These are phyloP conservation scores for Limosa lapponica DNA, from an alignment of 2,797 vertebrate species.

Conservation along the genomic window DNA sequence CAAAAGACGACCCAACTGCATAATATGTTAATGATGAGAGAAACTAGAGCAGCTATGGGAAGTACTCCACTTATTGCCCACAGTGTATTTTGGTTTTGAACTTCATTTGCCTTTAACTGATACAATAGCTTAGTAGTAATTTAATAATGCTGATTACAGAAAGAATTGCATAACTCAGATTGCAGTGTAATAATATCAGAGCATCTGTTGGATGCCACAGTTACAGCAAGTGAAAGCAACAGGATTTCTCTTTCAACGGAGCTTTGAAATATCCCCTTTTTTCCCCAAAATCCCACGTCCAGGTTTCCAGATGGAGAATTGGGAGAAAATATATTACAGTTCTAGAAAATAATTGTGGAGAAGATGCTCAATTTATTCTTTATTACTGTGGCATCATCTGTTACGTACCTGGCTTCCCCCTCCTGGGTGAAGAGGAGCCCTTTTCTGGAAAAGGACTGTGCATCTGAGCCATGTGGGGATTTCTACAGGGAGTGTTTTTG, in stretches of 20 bases:
- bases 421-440: neutral
- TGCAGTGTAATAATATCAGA: neutral
- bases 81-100: slow-evolving; percentile 10
- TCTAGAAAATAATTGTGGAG: neutral
- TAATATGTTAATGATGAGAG: neutral
- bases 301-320: neutral
- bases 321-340: neutral
- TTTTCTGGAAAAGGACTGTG: neutral
- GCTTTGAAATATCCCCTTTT: neutral
- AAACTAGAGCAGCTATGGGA: neutral
- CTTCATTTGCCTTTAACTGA: slow-evolving; percentile 30
- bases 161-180: slow-evolving; percentile 18
- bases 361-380: neutral
- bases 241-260: neutral
- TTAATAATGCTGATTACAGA: slow-evolving; percentile 24
- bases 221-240: neutral
- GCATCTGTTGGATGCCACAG: neutral
- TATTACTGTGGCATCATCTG: neutral
- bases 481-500: neutral
- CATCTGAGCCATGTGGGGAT: neutral
- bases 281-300: neutral
- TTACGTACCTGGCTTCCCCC: neutral
- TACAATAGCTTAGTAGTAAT: slow-evolving; percentile 10
- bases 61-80: neutral
- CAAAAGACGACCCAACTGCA: neutral